phyloP scores from a whole-genome alignment of 1,140 invertebrate genomes.

The Brachionus calyciflorus region DNA sequence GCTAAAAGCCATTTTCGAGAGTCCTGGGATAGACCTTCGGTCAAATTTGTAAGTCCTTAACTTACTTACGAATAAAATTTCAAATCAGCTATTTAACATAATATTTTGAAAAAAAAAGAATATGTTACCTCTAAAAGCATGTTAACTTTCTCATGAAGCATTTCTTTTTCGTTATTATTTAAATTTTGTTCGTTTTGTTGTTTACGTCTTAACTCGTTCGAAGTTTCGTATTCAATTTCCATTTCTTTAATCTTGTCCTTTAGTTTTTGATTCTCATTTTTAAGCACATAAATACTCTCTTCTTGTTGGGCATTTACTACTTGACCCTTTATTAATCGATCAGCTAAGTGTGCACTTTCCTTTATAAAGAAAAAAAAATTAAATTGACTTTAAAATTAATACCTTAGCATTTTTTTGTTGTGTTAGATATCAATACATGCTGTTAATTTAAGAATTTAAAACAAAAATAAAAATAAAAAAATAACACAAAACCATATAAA shows the following conservation, averaged over 20 bases:
- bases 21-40: too few species aligned
- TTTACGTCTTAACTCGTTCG: conserved; percentile 17
- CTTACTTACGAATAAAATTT: too few species aligned
- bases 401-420: neutral
- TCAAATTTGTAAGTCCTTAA: too few species aligned
- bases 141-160: conserved; percentile 43
- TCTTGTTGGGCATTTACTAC: conserved; percentile 83
- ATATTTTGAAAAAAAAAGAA: too few species aligned
- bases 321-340: conserved; percentile 88
- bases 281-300: conserved; percentile 65
- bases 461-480: neutral
- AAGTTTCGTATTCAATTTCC: conserved; percentile 48
- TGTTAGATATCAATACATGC: neutral
- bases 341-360: conserved; percentile 69
- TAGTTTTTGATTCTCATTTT: conserved; percentile 53
- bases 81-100: too few species aligned
- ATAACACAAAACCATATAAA: too few species aligned
- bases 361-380: conserved; percentile 48
- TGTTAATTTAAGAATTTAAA: too few species aligned
- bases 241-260: conserved; percentile 60
- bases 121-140: neutral
- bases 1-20: too few species aligned
- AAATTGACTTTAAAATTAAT: neutral
- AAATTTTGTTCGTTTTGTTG: conserved; percentile 51
- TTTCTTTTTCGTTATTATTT: conserved; percentile 49